These are phyloP conservation scores for Drosophila bocki DNA, from an alignment of 1,140 invertebrate species.

Conservation along the genomic window DNA sequence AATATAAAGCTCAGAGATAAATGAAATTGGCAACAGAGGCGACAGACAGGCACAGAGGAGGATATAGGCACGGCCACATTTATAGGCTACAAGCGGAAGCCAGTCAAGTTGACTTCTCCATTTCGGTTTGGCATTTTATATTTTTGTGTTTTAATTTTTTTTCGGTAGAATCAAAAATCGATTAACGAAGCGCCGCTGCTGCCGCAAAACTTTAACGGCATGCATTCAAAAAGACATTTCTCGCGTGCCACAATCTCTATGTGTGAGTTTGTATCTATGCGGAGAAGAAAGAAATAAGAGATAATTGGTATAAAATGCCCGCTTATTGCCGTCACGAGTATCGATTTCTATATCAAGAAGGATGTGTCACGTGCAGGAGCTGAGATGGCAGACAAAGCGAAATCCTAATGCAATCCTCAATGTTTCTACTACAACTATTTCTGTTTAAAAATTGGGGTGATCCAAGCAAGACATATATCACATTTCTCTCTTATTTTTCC, in stretches of 20 bases:
- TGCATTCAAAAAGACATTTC: constrained; percentile 68
- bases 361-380: constrained; percentile 73
- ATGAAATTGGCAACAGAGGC: constrained; percentile 77
- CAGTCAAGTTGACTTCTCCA: constrained; percentile 62
- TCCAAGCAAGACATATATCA: background rate
- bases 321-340: constrained; percentile 79
- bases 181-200: constrained; percentile 65
- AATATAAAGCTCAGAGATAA: constrained; percentile 76
- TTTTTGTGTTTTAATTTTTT: constrained; percentile 42
- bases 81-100: constrained; percentile 27
- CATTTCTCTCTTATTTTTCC: background rate
- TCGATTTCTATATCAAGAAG: constrained; percentile 76
- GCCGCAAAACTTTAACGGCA: constrained; percentile 60
- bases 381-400: constrained; percentile 35
- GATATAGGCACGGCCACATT: constrained; percentile 36
- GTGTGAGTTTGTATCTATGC: constrained; percentile 27
- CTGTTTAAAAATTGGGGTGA: constrained; percentile 3
- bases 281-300: constrained; percentile 45
- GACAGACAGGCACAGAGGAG: constrained; percentile 36
- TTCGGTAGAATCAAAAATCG: constrained; percentile 70
- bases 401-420: constrained; percentile 32
- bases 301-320: constrained; percentile 80
- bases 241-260: constrained; percentile 50
- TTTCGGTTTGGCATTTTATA: constrained; percentile 15
- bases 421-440: constrained; percentile 8